Base-by-base conservation (phyloP, 2,888 invertebrate species). In the Poecilobothrus nobilitatus region DNA sequence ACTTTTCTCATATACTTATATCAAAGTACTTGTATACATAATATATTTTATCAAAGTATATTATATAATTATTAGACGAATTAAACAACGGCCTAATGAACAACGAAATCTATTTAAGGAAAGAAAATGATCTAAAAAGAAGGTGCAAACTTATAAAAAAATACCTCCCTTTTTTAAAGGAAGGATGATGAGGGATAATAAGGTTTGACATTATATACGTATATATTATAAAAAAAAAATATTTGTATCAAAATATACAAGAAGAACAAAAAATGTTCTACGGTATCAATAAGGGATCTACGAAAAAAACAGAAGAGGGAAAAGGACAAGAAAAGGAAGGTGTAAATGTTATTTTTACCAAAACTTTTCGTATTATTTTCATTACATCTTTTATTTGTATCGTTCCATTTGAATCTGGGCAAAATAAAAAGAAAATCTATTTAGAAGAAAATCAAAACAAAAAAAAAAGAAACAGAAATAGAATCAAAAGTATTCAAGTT, bases 121-220 rank as follows among this genome's bases (percentile, higher is more conserved):
- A 27, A 27, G 27, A 27, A n/a, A 27, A 27, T 27, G 27, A 27
- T 4, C 27, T 27, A 4, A n/a, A 53, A 53, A 18, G 18, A 18
- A 4, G 18, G 18, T 18, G 15, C 2, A 18, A n/a, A n/a, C n/a
- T n/a, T n/a, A n/a, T n/a, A n/a, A n/a, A n/a, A n/a, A n/a, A n/a
- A n/a, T n/a, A n/a, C n/a, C n/a, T n/a, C n/a, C n/a, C n/a, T n/a
- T n/a, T 37, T 7, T 37, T 53, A 53, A 53, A 12, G 18, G 53
- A n/a, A 53, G n/a, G 18, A 53, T 53, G 53, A 53, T 53, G 53
- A 53, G 15, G 53, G 53, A 53, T 53, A 53, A 53, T 53, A 53
- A 15, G 53, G 53, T 53, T 53, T 53, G 53, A 53, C 53, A 53
- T 53, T 53, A 53, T 53, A 53, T 15, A 12, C 9, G 9, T 6